Percentiles rank a stretch among this genome's conserved stretches.
Conservation (phyloP, 2,113 vertebrate species). For the Bubalus kerabau region DNA sequence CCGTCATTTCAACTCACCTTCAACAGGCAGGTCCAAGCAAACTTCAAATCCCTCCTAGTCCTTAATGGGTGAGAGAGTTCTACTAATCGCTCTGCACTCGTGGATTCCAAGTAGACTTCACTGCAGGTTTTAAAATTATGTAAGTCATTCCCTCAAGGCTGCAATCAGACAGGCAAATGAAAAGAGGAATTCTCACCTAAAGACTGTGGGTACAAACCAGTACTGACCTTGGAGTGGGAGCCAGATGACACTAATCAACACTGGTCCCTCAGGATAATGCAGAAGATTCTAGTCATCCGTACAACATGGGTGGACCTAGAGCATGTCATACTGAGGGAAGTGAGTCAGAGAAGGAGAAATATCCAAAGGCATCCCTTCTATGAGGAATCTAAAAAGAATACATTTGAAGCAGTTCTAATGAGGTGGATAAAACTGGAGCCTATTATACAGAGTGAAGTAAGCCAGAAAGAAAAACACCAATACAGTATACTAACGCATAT, state of each 20-base stretch:
- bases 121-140: not conserved
- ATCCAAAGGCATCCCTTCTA: accelerated
- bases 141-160: not conserved
- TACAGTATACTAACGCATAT: no score
- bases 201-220: not conserved
- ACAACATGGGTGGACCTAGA: accelerated
- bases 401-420: no score
- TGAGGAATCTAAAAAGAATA: not conserved
- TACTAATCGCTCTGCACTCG: accelerated
- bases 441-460: no score
- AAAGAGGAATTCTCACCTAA: accelerated
- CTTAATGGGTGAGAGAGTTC: not conserved
- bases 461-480: no score
- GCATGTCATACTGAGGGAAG: accelerated
- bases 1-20: not conserved
- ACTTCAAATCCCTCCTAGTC: not conserved
- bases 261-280: not conserved
- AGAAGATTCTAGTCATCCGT: no score
- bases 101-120: not conserved
- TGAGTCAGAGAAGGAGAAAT: not conserved
- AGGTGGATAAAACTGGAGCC: no score
- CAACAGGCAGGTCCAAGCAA: not conserved
- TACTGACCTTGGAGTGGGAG: accelerated
- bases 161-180: not conserved
- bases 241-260: accelerated